Evolutionary conservation across 2,888 invertebrate species (phyloP).

Genomic region (Melinopterus prodromus): DNA sequence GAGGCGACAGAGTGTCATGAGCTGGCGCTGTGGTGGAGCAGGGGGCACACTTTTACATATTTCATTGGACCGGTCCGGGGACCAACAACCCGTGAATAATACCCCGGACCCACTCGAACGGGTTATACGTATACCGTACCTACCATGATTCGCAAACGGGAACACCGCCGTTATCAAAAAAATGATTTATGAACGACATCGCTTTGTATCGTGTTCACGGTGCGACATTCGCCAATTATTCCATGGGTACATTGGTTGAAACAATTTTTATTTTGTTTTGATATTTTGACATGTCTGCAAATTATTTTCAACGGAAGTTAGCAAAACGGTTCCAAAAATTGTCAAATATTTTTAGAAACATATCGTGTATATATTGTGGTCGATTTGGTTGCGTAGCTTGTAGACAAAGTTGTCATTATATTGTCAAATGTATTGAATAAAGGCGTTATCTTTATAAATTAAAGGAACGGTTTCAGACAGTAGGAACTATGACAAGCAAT

Average conservation of each 20-base stretch:
- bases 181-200: conserved; percentile 37
- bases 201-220: background rate
- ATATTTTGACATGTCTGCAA: background rate
- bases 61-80: conserved; percentile 42
- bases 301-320: background rate
- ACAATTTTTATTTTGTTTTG: background rate
- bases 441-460: too few species aligned
- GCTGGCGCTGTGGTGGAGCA: conserved; percentile 20
- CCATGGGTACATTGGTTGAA: background rate
- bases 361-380: too few species aligned
- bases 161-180: conserved; percentile 7
- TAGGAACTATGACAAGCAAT: too few species aligned
- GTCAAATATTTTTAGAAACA: background rate
- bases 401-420: too few species aligned
- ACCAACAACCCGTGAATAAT: conserved; percentile 40
- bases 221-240: conserved; percentile 5
- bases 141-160: conserved; percentile 33
- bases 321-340: background rate
- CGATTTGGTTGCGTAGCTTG: too few species aligned
- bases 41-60: conserved; percentile 43
- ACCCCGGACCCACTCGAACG: conserved; percentile 22
- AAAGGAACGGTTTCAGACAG: too few species aligned
- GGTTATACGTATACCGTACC: conserved; percentile 9
- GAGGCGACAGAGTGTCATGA: conserved; percentile 37
- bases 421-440: too few species aligned